These are phyloP conservation scores for Oxystoma pomonae DNA, from an alignment of 2,888 invertebrate species.

Conservation along the genomic window DNA sequence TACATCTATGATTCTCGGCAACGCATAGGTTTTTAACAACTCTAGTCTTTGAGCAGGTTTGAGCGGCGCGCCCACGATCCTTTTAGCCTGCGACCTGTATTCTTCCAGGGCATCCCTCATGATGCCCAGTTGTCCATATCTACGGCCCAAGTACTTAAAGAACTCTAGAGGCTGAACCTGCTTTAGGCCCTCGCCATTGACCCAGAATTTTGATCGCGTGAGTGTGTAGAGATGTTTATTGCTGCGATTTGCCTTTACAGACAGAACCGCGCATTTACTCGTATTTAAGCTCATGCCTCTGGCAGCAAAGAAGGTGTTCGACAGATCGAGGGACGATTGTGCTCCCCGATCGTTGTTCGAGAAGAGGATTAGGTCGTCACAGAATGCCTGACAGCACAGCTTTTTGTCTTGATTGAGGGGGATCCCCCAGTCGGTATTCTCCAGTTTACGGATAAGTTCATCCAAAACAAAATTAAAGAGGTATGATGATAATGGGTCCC, in stretches of 20 bases:
- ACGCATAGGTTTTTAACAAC: no score
- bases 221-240: constrained; percentile 9
- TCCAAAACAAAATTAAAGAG: constrained; percentile 20
- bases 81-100: not conserved
- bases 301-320: no score
- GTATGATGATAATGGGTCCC: constrained; percentile 18
- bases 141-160: constrained; percentile 10
- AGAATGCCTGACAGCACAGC: no score
- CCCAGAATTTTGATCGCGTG: constrained; percentile 2
- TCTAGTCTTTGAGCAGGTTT: constrained; percentile 8
- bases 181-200: not conserved
- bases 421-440: no score
- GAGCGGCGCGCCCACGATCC: constrained; percentile 1
- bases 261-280: no score
- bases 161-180: constrained; percentile 4
- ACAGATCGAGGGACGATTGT: not conserved
- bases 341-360: not conserved
- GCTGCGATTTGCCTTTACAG: not conserved
- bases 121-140: constrained; percentile 3
- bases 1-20: no score
- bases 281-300: no score
- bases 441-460: no score
- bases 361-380: constrained; percentile 19
- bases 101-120: not conserved
- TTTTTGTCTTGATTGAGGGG: no score